These are phyloP conservation scores for Ormyrus nitidulus DNA, from an alignment of 2,888 invertebrate genomes.

Conservation along the genomic window DNA sequence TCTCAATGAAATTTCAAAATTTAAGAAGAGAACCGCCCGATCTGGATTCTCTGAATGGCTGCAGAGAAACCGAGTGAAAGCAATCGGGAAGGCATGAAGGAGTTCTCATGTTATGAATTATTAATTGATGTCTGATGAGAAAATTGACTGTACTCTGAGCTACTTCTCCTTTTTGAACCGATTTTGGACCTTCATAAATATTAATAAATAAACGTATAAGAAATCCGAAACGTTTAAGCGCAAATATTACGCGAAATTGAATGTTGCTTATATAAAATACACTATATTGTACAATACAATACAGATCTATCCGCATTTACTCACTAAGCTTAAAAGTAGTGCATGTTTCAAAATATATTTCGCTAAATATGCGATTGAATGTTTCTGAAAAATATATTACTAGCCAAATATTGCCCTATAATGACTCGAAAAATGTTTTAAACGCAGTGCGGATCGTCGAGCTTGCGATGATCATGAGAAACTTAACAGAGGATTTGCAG, in stretches of 20 bases:
- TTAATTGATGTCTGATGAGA: not conserved
- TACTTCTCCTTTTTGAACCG: slow-evolving; percentile 24
- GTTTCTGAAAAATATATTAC: slow-evolving; percentile 23
- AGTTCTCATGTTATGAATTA: slow-evolving; percentile 60
- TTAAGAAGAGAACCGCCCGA: slow-evolving; percentile 74
- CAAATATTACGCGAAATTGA: slow-evolving; percentile 55
- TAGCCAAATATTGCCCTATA: not conserved
- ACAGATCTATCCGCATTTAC: not conserved
- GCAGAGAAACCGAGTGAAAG: slow-evolving; percentile 77
- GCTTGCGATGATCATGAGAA: slow-evolving; percentile 52
- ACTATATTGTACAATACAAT: not conserved
- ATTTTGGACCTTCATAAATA: not conserved
- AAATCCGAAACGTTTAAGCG: slow-evolving; percentile 50
- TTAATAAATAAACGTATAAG: slow-evolving; percentile 17
- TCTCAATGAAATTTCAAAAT: slow-evolving; percentile 46
- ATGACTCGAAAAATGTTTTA: slow-evolving; percentile 16
- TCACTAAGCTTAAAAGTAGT: not conserved
- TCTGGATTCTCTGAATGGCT: slow-evolving; percentile 81
- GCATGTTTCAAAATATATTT: slow-evolving; percentile 23
- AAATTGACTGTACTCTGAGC: not conserved
- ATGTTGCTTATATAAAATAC: slow-evolving; percentile 35
- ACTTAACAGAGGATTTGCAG: slow-evolving; percentile 66
- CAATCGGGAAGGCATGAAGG: slow-evolving; percentile 74
- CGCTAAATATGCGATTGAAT: slow-evolving; percentile 15
- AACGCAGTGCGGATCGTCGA: slow-evolving; percentile 36